phyloP scores from a whole-genome alignment of 2,888 invertebrate genomes.

The Harmothoe impar region DNA sequence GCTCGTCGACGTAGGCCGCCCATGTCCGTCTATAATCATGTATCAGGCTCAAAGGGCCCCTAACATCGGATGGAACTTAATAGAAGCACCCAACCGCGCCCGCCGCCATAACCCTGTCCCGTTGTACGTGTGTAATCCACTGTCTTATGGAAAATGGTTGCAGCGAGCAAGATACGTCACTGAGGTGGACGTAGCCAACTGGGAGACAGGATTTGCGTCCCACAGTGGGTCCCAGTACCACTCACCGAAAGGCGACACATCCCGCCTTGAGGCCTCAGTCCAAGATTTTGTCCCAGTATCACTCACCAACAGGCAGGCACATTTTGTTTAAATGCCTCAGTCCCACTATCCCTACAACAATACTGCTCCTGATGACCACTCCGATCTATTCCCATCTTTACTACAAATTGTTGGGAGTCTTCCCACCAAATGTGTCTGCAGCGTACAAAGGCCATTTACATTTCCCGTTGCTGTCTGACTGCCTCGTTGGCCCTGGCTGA shows the following conservation, averaged over 20 bases:
- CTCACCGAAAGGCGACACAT: too few species aligned
- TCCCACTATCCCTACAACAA: too few species aligned
- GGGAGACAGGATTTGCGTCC: too few species aligned
- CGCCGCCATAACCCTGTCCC: not conserved
- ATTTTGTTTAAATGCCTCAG: too few species aligned
- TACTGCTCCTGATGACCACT: too few species aligned
- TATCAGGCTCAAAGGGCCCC: not conserved
- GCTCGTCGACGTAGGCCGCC: not conserved
- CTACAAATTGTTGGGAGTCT: not conserved
- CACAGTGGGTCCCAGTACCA: too few species aligned
- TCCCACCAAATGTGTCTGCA: not conserved
- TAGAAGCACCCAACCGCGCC: not conserved
- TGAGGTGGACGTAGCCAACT: not conserved
- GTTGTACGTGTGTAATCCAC: not conserved
- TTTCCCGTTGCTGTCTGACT: not conserved
- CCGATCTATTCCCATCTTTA: too few species aligned
- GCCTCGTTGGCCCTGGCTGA: not conserved
- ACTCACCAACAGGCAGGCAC: too few species aligned
- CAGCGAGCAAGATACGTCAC: not conserved
- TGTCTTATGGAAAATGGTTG: not conserved
- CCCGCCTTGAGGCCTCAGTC: too few species aligned
- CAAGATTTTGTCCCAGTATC: too few species aligned
- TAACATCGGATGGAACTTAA: not conserved
- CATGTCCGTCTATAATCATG: not conserved
- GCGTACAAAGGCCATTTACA: slow-evolving; percentile 1